Conservation (phyloP, 2,797 vertebrate species). For the Pampus argenteus region DNA sequence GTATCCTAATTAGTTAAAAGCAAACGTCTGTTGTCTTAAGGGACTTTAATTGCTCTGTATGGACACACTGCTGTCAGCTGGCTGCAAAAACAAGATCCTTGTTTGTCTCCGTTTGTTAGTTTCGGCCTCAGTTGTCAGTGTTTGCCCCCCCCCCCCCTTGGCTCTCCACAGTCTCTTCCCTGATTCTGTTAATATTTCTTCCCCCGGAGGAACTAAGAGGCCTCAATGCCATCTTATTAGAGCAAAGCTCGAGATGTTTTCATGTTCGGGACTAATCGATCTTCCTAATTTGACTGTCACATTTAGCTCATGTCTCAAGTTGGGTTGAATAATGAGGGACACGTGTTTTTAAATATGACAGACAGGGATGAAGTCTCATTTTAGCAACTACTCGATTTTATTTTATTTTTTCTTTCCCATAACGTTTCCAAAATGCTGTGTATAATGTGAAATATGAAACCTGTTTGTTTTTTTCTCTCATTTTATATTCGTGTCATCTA, state of each 20-base stretch:
- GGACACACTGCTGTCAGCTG: slow-evolving; percentile 51
- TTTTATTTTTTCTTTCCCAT: too few species aligned
- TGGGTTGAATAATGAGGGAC: background rate
- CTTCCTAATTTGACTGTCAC: background rate
- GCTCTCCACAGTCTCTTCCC: slow-evolving; percentile 16
- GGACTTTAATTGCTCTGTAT: slow-evolving; percentile 54
- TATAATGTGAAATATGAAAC: slow-evolving; percentile 1
- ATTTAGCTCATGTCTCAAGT: slow-evolving; percentile 9
- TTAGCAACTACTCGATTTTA: background rate
- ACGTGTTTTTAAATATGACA: slow-evolving; percentile 9
- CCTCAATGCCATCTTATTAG: slow-evolving; percentile 20
- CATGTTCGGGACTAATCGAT: background rate
- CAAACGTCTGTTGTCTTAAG: slow-evolving; percentile 32
- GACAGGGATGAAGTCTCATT: background rate
- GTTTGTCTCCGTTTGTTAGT: slow-evolving; percentile 46
- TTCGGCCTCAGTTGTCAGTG: slow-evolving; percentile 47
- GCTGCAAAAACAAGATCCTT: slow-evolving; percentile 16
- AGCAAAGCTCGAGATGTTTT: slow-evolving; percentile 14
- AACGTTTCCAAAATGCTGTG: background rate
- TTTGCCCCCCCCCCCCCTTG: slow-evolving; percentile 8
- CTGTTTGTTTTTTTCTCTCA: background rate
- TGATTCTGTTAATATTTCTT: slow-evolving; percentile 29
- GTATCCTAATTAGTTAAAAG: slow-evolving; percentile 57
- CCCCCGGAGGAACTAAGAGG: slow-evolving; percentile 26
- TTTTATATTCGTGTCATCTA: slow-evolving; percentile 9